A percentile compares a stretch with the other conserved stretches of the same genome.
phyloP scores from a whole-genome alignment of 92 coral and sea anemone genomes.

The Phenganax marumi region DNA sequence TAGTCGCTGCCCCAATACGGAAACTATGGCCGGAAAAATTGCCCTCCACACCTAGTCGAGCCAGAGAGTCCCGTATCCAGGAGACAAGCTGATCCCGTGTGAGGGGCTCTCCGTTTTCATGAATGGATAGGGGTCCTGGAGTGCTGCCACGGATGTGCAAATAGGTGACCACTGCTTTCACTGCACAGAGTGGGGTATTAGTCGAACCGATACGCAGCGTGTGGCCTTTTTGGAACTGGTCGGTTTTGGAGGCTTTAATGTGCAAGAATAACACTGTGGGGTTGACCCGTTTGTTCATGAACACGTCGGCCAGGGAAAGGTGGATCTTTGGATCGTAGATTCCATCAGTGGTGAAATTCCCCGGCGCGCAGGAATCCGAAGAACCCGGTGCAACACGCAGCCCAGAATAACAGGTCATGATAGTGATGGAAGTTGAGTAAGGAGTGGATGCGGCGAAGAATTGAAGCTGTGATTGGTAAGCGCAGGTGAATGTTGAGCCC shows the following conservation, averaged over 20 bases:
- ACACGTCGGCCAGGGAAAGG: background rate
- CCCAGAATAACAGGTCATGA: too few relatives aligned
- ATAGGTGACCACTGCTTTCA: background rate
- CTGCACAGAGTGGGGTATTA: background rate
- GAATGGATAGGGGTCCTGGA: background rate
- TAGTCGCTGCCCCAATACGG: too few relatives aligned
- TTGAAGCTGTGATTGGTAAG: too few relatives aligned
- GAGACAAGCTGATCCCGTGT: background rate
- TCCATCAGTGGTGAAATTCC: too few relatives aligned
- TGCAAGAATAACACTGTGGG: background rate
- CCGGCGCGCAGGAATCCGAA: too few relatives aligned
- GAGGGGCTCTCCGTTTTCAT: background rate
- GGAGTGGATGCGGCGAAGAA: too few relatives aligned
- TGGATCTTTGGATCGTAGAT: background rate
- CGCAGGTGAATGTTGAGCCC: too few relatives aligned
- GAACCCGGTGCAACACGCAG: too few relatives aligned
- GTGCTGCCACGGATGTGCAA: background rate
- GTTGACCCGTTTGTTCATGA: background rate
- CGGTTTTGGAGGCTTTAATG: background rate
- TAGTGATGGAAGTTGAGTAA: too few relatives aligned
- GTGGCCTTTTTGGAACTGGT: background rate
- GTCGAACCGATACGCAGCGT: background rate
- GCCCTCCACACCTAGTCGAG: too few relatives aligned
- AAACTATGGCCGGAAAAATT: too few relatives aligned
- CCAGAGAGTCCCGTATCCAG: background rate